Evolutionary conservation across 1,140 invertebrate species (phyloP).

Genomic region (Bombus superbus): DNA sequence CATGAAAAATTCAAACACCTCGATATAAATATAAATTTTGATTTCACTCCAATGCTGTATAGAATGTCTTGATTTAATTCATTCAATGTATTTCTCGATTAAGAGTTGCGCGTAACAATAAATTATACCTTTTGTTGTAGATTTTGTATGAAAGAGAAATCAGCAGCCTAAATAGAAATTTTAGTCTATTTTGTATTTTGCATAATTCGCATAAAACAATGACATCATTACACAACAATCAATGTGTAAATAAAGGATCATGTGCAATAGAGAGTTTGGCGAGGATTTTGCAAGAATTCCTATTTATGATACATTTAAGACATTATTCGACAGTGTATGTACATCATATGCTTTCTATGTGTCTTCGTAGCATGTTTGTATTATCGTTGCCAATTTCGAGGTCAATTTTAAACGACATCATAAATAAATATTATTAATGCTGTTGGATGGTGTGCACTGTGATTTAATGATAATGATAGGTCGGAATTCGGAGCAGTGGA

Average conservation of each 20-base stretch:
- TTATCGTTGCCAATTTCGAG: slow-evolving; percentile 11
- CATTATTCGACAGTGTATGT: background rate
- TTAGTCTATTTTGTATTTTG: no score
- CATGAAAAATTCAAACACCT: background rate
- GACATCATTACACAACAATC: background rate
- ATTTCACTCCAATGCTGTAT: background rate
- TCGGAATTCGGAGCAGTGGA: slow-evolving; percentile 12
- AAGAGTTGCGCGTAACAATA: background rate
- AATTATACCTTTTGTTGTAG: background rate
- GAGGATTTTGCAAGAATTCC: background rate
- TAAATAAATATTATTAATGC: slow-evolving; percentile 12
- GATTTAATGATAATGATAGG: slow-evolving; percentile 7
- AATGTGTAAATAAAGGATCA: no score
- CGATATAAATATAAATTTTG: background rate
- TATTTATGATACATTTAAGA: background rate
- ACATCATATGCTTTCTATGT: background rate
- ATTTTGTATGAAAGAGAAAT: no score
- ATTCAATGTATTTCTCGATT: background rate
- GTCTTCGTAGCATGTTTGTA: background rate
- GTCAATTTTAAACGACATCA: background rate
- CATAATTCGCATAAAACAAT: no score
- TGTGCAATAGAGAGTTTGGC: background rate
- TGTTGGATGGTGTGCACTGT: background rate
- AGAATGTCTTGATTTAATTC: background rate
- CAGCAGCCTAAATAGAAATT: no score